Percentiles rank a stretch among this genome's conserved stretches.
These are phyloP conservation scores for Microtus richardsoni DNA, from an alignment of 2,113 vertebrate species.

Conservation along the genomic window DNA sequence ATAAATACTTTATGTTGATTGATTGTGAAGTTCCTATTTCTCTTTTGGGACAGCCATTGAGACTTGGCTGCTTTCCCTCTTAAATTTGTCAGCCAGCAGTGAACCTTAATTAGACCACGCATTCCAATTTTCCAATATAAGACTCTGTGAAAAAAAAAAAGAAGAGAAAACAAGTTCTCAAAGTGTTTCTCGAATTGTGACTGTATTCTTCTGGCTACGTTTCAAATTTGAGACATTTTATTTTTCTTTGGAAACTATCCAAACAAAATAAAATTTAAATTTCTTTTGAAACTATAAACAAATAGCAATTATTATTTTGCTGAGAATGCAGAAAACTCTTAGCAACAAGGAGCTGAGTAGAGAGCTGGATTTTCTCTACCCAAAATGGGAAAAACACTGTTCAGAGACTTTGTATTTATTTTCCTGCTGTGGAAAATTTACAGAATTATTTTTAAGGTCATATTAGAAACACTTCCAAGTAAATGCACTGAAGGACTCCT, in stretches of 20 bases:
- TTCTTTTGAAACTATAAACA: slow-evolving; percentile 51
- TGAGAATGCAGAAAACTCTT: slow-evolving; percentile 37
- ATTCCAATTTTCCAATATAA: slow-evolving; percentile 61
- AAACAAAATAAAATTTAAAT: slow-evolving; percentile 57
- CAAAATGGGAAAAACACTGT: slow-evolving; percentile 42
- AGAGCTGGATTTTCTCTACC: slow-evolving; percentile 39
- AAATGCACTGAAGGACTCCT: slow-evolving; percentile 52
- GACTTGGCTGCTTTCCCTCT: slow-evolving; percentile 50
- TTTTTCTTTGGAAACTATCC: slow-evolving; percentile 56
- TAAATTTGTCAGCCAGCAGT: slow-evolving; percentile 59
- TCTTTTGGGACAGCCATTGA: slow-evolving; percentile 56
- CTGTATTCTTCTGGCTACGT: slow-evolving; percentile 44
- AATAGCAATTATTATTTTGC: slow-evolving; percentile 60
- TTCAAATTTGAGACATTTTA: slow-evolving; percentile 41
- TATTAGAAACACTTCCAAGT: slow-evolving; percentile 62
- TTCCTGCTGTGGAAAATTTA: slow-evolving; percentile 74
- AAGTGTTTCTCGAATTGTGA: slow-evolving; percentile 65
- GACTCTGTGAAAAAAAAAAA: slow-evolving; percentile 9
- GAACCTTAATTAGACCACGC: slow-evolving; percentile 60
- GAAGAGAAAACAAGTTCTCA: slow-evolving; percentile 29
- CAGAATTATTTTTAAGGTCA: slow-evolving; percentile 73
- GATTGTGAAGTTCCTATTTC: slow-evolving; percentile 60
- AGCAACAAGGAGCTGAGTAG: slow-evolving; percentile 26
- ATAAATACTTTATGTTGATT: slow-evolving; percentile 61
- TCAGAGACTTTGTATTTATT: slow-evolving; percentile 71